These are phyloP conservation scores for Melanocharis versteri DNA, from an alignment of 2,113 vertebrate species.

Conservation along the genomic window DNA sequence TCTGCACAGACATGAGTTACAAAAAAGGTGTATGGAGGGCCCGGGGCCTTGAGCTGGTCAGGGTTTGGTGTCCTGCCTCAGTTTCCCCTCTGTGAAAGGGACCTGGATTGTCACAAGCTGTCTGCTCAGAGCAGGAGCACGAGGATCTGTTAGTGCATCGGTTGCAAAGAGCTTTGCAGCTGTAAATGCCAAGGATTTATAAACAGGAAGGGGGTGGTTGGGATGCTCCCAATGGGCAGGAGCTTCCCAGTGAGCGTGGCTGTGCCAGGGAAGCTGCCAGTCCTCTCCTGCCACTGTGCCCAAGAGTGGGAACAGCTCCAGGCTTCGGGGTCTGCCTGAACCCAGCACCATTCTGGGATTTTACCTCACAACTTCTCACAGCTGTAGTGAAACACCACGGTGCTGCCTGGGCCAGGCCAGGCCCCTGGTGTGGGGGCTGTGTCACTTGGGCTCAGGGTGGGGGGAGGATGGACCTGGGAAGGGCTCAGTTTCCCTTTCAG, in stretches of 20 bases:
- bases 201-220: neutral
- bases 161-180: neutral
- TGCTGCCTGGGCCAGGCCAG: neutral
- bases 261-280: neutral
- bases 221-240: neutral
- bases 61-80: neutral
- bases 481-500: neutral
- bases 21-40: neutral
- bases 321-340: neutral
- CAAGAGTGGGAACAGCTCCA: neutral
- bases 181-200: neutral
- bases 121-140: accelerated
- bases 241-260: accelerated
- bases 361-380: neutral
- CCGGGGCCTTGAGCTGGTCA: neutral
- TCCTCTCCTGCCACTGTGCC: neutral
- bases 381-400: neutral
- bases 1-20: neutral
- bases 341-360: neutral
- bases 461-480: neutral
- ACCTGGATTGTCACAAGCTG: neutral
- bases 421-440: neutral
- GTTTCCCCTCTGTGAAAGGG: neutral
- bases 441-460: neutral
- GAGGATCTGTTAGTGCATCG: neutral